Evolutionary conservation across 2,888 invertebrate species (phyloP).

Genomic region (Elmis aenea): DNA sequence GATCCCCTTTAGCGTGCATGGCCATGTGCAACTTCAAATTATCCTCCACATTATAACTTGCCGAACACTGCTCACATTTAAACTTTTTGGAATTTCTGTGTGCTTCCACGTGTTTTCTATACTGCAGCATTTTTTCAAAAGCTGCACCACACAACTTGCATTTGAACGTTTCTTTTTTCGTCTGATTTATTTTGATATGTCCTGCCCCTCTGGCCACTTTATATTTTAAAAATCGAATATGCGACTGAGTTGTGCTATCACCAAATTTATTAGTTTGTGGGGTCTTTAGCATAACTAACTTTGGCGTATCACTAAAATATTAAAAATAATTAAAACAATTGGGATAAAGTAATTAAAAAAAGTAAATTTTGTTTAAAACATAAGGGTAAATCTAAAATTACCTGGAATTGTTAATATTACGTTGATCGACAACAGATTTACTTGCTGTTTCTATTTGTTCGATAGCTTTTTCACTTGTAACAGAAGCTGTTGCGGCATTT

Average conservation of each 20-base stretch:
- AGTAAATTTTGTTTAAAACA: no score
- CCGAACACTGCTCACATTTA: slow-evolving; percentile 38
- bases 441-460: not conserved
- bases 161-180: slow-evolving; percentile 18
- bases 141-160: slow-evolving; percentile 35
- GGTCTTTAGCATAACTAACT: not conserved
- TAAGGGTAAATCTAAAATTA: no score
- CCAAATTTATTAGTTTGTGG: not conserved
- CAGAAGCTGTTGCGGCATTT: not conserved
- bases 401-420: no score
- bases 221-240: not conserved
- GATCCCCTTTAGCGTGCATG: slow-evolving; percentile 33
- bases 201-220: not conserved
- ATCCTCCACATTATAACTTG: slow-evolving; percentile 40
- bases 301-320: not conserved
- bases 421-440: no score
- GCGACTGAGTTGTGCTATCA: not conserved
- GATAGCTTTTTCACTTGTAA: no score
- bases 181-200: not conserved
- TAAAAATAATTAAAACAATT: no score
- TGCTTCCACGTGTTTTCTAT: slow-evolving; percentile 36
- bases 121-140: slow-evolving; percentile 31
- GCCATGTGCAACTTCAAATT: slow-evolving; percentile 43
- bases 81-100: slow-evolving; percentile 39
- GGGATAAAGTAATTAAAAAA: no score